These are phyloP conservation scores for Onychostoma macrolepis DNA, from an alignment of 2,113 vertebrate genomes.

Conservation along the genomic window DNA sequence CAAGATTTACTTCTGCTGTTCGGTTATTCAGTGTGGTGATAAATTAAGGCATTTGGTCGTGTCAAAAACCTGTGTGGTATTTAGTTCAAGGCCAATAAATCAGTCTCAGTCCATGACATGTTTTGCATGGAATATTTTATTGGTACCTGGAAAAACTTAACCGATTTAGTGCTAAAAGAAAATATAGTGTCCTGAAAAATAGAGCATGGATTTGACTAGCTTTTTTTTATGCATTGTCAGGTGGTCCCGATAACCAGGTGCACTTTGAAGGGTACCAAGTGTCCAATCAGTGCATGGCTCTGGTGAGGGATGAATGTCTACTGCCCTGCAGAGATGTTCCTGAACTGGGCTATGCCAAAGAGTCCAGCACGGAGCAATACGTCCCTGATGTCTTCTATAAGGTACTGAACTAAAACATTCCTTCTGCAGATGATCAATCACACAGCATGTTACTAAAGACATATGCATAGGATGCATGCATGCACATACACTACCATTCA, in stretches of 20 bases:
- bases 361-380: conserved; percentile 97
- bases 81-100: not conserved
- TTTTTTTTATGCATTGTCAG: conserved; percentile 68
- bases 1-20: not conserved
- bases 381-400: conserved; percentile 98
- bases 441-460: not conserved
- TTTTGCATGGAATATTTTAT: not conserved
- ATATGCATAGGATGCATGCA: not conserved
- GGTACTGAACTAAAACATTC: conserved; percentile 69
- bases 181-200: not conserved
- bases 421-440: not conserved
- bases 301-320: conserved; percentile 94
- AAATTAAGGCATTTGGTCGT: not conserved
- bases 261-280: conserved; percentile 99
- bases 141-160: not conserved
- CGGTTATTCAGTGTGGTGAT: not conserved
- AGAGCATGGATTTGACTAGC: not conserved
- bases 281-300: conserved; percentile 98
- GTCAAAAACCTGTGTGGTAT: not conserved
- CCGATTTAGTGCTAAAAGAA: not conserved
- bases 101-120: not conserved
- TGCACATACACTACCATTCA: not conserved
- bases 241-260: conserved; percentile 98
- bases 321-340: conserved; percentile 92
- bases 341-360: conserved; percentile 94